Evolutionary conservation across 2,888 invertebrate genomes (phyloP), one percentile per base, ranked within the genome.

Genomic region (Orchesella flavescens): DNA sequence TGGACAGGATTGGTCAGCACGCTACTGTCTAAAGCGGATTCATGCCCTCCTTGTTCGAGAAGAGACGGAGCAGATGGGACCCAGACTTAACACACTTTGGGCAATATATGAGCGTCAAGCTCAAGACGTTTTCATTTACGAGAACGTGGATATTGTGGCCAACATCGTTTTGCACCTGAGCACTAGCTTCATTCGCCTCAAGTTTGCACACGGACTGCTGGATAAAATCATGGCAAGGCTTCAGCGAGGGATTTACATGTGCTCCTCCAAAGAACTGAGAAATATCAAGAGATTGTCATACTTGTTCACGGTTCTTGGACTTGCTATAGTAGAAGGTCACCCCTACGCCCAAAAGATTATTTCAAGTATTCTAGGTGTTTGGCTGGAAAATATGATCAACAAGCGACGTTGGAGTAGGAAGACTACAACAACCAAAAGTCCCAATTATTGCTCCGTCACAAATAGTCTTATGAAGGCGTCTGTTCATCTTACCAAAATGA

Each of bases 111-210:
- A 84, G 55, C 79, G 55, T n/a, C 71, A 73, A 21, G 77, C 84
- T n/a, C 73, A 85, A 7, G 57, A 84, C n/a, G 86, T 85, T 1
- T 82, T 87, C 12, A 57, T 69, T 17, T 68, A 84, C 17, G 76
- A 71, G 10, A 86, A 86, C 75, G 19, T 82, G 12, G 84, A 83
- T 68, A 34, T 69, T 49, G 65, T 85, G 24, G 85, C 79, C 13
- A 84, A 85, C 57, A 83, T 86, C 13, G 61, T 86, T 23, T 55
- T 81, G 4, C 46, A 59, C 5, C 34, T 87, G 24, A 55, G 76
- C 17, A 61, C 77, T 21, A 77, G 71, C 10, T 81, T 61, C 21
- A 9, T 44, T 0, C 24, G 65, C 0, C n/a, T 83, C 1, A 49
- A 43, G 0, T 80, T 61, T 59, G 65, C 81, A 0, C 53, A 73